Conservation (phyloP, 2,797 vertebrate species). For the Megaceryle alcyon region DNA sequence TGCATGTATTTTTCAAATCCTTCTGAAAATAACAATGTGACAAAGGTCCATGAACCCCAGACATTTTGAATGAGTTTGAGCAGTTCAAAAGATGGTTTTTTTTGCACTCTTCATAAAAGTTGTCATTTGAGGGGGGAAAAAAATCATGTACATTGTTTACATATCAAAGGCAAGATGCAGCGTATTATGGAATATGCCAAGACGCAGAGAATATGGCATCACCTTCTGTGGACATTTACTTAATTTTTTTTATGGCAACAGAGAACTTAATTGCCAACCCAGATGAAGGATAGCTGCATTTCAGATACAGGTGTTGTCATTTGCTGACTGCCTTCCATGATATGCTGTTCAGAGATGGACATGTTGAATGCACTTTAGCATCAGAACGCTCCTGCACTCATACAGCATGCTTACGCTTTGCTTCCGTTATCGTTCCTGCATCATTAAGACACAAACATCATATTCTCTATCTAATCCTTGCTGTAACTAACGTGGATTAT, state of each 20-base stretch:
- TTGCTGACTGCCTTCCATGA: slow-evolving; percentile 60
- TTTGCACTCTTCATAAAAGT: slow-evolving; percentile 58
- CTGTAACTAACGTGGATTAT: slow-evolving; percentile 63
- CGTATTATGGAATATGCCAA: slow-evolving; percentile 45
- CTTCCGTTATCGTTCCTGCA: not conserved
- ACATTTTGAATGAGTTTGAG: slow-evolving; percentile 60
- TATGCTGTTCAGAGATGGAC: slow-evolving; percentile 35
- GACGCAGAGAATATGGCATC: slow-evolving; percentile 43
- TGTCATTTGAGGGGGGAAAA: slow-evolving; percentile 33
- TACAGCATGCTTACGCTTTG: slow-evolving; percentile 47
- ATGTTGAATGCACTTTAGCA: slow-evolving; percentile 30
- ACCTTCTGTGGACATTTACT: slow-evolving; percentile 34
- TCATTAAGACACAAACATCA: slow-evolving; percentile 9
- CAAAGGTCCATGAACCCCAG: slow-evolving; percentile 75
- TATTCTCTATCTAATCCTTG: slow-evolving; percentile 41
- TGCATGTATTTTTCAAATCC: slow-evolving; percentile 74
- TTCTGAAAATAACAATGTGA: slow-evolving; percentile 68
- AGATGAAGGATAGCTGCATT: slow-evolving; percentile 29
- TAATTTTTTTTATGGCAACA: slow-evolving; percentile 41
- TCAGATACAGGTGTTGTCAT: slow-evolving; percentile 5
- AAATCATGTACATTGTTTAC: slow-evolving; percentile 58
- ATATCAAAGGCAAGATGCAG: slow-evolving; percentile 56
- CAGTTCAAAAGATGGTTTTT: slow-evolving; percentile 19
- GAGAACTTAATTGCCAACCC: slow-evolving; percentile 49
- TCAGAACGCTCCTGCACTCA: slow-evolving; percentile 28